Base-by-base conservation (phyloP, 2,797 vertebrate genomes). In the Enteromius paludinosus region DNA sequence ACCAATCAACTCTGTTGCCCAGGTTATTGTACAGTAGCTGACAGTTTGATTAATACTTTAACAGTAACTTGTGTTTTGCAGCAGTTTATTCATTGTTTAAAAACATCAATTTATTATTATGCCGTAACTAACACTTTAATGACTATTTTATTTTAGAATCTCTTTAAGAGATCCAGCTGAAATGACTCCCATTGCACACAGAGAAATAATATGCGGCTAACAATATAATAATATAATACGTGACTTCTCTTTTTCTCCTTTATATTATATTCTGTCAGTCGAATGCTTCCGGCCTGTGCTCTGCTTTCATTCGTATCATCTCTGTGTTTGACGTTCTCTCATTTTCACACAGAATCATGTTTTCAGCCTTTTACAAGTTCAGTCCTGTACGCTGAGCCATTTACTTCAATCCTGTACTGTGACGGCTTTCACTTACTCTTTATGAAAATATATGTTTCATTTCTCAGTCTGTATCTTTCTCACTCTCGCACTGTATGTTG, bases 121-220 rank as follows among this genome's bases (percentile, higher is more conserved):
- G 33, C 33, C 30, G 30, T 30, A 30, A 30, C 30, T 30, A 30
- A 30, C 30, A 1, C 30, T 30, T 30, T 30, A 30, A 30, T 30
- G 30, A 30, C 3, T 41, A 17, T n/a, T 28, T 28, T 28, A 52
- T 8, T 8, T 20, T 8, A 52, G 1, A 45, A 18, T 70, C 15
- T 25, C 25, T 30, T 71, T 68, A 68, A 41, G 64, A 66, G 35
- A 68, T 43, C 25, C 28, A 72, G 45, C 18, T 5, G 17, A 81
- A 30, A 82, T 91, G 90, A 92, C 89, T 88, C 82, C 84, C 89
- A 92, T 94, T 92, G 92, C 86, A 93, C 90, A 92, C 49, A 43
- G 66, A 79, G 77, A 83, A 83, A 88, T 85, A 79, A 33, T 88
- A 85, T 82, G 75, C 68, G 20, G 2, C 41, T 54, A 78, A 82